Percentiles rank a stretch among this genome's conserved stretches.
phyloP scores from a whole-genome alignment of 92 coral and sea anemone genomes.

The Zoanthus sansibaricus region DNA sequence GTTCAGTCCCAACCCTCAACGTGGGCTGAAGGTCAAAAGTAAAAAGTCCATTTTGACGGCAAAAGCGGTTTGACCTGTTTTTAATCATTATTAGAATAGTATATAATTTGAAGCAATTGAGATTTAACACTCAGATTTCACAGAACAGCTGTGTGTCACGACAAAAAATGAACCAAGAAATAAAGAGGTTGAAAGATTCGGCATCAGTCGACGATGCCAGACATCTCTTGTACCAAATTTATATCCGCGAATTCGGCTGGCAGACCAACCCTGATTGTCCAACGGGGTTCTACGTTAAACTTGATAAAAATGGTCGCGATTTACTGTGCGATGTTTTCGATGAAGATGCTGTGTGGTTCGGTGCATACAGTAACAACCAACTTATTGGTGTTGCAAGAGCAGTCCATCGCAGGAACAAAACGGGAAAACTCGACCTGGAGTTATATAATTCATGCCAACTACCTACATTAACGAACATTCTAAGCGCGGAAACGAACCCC shows the following conservation, averaged over 20 bases:
- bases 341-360: slow-evolving; percentile 64
- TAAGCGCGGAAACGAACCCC: slow-evolving; percentile 32
- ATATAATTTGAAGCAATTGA: not conserved
- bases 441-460: slow-evolving; percentile 56
- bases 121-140: not conserved
- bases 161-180: slow-evolving; percentile 54
- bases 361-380: slow-evolving; percentile 51
- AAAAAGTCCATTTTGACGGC: slow-evolving; percentile 22
- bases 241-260: slow-evolving; percentile 64
- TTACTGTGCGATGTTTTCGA: slow-evolving; percentile 69
- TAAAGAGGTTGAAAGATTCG: slow-evolving; percentile 50
- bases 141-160: not conserved
- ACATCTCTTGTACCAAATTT: slow-evolving; percentile 61
- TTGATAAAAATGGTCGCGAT: slow-evolving; percentile 49
- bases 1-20: not conserved
- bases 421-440: slow-evolving; percentile 70
- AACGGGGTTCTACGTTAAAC: slow-evolving; percentile 57
- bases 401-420: slow-evolving; percentile 57
- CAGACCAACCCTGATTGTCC: slow-evolving; percentile 57
- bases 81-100: not conserved
- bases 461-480: slow-evolving; percentile 53
- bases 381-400: slow-evolving; percentile 67
- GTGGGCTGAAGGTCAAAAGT: slow-evolving; percentile 37
- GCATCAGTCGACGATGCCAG: slow-evolving; percentile 59
- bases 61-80: slow-evolving; percentile 47